These are phyloP conservation scores for Diachrysia chrysitis DNA, from an alignment of 2,888 invertebrate genomes.

Conservation along the genomic window DNA sequence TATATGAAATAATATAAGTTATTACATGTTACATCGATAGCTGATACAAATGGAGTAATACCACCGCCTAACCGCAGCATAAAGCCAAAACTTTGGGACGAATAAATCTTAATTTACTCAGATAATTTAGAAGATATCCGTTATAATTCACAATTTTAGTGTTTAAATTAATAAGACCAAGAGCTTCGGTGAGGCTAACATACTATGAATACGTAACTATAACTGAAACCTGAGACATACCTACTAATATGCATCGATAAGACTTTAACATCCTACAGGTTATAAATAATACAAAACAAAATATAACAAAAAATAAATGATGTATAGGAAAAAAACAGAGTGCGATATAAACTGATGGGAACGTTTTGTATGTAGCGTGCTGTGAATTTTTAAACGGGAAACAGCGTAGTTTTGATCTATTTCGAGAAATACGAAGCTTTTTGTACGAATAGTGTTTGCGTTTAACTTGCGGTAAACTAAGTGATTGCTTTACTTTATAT, in stretches of 20 bases:
- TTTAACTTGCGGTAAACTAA: slow-evolving; percentile 51
- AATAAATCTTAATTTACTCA: no score
- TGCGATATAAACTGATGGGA: slow-evolving; percentile 62
- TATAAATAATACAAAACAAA: slow-evolving; percentile 52
- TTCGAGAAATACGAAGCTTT: slow-evolving; percentile 41
- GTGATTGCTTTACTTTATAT: slow-evolving; percentile 54
- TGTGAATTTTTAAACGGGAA: slow-evolving; percentile 58
- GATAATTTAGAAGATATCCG: no score
- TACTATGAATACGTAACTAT: neutral
- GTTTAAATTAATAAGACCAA: neutral
- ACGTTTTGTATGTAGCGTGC: slow-evolving; percentile 60
- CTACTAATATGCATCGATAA: neutral
- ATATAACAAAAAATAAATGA: slow-evolving; percentile 51
- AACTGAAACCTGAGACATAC: neutral
- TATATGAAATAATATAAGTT: neutral
- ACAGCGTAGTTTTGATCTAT: slow-evolving; percentile 57
- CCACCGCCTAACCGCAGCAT: neutral
- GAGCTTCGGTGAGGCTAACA: neutral
- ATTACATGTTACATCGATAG: neutral
- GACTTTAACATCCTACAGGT: slow-evolving; percentile 7
- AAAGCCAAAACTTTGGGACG: no score
- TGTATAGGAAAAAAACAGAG: slow-evolving; percentile 51
- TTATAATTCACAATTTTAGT: neutral
- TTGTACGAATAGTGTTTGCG: slow-evolving; percentile 48
- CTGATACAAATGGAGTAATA: neutral